phyloP scores from a whole-genome alignment of 2,888 invertebrate genomes.

The Pycnomerus fuliginosus region DNA sequence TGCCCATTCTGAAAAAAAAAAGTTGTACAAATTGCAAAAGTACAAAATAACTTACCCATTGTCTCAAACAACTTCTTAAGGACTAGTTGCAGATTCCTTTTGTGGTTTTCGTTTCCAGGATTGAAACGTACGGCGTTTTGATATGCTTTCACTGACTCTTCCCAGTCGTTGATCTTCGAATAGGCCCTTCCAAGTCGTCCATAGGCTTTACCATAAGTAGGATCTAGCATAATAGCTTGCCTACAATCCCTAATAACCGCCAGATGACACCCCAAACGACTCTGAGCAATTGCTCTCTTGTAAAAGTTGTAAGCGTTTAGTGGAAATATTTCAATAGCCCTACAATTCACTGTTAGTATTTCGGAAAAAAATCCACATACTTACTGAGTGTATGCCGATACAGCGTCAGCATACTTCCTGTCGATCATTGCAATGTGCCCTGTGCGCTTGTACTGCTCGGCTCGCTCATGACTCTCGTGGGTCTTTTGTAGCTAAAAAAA shows the following conservation, averaged over 20 bases:
- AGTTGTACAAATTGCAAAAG: not conserved
- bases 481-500: too few relatives aligned
- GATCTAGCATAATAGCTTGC: slow-evolving; percentile 84
- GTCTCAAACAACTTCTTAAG: slow-evolving; percentile 59
- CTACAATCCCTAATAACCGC: slow-evolving; percentile 89
- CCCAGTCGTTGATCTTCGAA: slow-evolving; percentile 77
- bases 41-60: slow-evolving; percentile 26
- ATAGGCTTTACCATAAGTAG: slow-evolving; percentile 92
- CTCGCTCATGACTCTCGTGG: too few relatives aligned
- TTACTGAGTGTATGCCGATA: too few relatives aligned
- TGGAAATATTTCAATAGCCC: slow-evolving; percentile 85
- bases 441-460: too few relatives aligned
- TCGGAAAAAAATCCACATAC: too few relatives aligned
- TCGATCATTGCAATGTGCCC: too few relatives aligned
- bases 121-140: slow-evolving; percentile 86
- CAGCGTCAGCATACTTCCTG: too few relatives aligned
- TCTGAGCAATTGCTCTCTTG: slow-evolving; percentile 95
- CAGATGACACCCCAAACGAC: slow-evolving; percentile 80
- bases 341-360: too few relatives aligned
- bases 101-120: slow-evolving; percentile 88
- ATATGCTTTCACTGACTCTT: slow-evolving; percentile 84
- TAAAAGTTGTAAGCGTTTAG: slow-evolving; percentile 94
- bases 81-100: slow-evolving; percentile 80
- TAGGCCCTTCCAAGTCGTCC: slow-evolving; percentile 88
- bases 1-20: slow-evolving; percentile 31